Conservation (phyloP, 2,797 vertebrate species). For the Spinibarbus caldwelli region DNA sequence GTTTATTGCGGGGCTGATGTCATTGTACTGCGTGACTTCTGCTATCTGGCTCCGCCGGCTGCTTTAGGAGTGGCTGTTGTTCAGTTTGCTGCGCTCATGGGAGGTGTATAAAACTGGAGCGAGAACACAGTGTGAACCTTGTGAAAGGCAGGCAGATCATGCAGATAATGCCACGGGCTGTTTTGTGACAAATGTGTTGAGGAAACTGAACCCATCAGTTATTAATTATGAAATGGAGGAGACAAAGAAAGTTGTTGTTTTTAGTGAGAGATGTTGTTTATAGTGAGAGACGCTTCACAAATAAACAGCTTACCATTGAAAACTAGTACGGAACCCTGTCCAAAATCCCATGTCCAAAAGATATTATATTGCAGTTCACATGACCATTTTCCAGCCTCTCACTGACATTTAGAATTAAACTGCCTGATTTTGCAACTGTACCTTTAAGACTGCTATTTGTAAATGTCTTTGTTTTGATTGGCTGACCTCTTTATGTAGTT, state of each 20-base stretch:
- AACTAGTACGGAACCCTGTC: not conserved
- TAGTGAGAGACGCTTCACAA: not conserved
- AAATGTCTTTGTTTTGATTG: not conserved
- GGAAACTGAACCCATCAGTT: not conserved
- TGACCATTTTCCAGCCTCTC: not conserved
- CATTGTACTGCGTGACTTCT: conserved; percentile 50
- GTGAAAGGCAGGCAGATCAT: not conserved
- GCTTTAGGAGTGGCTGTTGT: conserved; percentile 70
- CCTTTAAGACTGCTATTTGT: not conserved
- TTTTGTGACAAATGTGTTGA: conserved; percentile 33
- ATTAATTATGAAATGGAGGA: conserved; percentile 17
- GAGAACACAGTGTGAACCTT: not conserved
- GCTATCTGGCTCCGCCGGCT: conserved; percentile 71
- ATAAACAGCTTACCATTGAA: not conserved
- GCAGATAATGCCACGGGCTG: conserved; percentile 8
- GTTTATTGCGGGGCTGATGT: conserved; percentile 51
- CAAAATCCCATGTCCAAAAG: not conserved
- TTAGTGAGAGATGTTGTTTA: not conserved
- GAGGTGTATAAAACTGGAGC: conserved; percentile 19
- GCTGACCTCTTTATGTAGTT: not conserved
- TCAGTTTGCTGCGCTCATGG: conserved; percentile 53
- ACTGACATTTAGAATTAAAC: not conserved
- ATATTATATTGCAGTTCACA: not conserved
- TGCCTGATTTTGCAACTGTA: not conserved
- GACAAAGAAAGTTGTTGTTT: not conserved